phyloP scores from a whole-genome alignment of 2,797 vertebrate genomes.

The Pteropus rufus region DNA sequence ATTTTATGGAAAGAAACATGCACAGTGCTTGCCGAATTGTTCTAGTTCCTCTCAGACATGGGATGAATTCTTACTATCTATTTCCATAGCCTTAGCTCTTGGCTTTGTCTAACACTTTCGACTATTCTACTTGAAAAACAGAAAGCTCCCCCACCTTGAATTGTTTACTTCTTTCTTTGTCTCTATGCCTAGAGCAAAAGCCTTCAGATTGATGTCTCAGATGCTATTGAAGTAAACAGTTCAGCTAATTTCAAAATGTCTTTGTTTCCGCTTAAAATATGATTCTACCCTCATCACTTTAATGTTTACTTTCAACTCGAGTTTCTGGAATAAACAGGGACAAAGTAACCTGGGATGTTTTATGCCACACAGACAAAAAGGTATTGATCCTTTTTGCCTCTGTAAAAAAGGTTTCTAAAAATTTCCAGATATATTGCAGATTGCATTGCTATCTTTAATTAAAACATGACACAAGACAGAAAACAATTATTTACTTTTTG shows the following conservation, averaged over 20 bases:
- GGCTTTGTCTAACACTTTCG: neutral
- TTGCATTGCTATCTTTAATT: slow-evolving; percentile 84
- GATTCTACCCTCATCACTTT: slow-evolving; percentile 41
- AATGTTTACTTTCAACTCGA: slow-evolving; percentile 64
- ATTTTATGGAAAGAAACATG: slow-evolving; percentile 37
- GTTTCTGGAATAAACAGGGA: slow-evolving; percentile 74
- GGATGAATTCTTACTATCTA: neutral
- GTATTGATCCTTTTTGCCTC: slow-evolving; percentile 83
- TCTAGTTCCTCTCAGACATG: neutral
- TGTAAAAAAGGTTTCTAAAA: slow-evolving; percentile 83
- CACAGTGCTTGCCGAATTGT: neutral
- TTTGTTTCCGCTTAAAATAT: slow-evolving; percentile 60
- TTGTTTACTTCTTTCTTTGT: slow-evolving; percentile 46
- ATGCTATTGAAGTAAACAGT: slow-evolving; percentile 45
- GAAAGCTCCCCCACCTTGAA: neutral
- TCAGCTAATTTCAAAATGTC: slow-evolving; percentile 59
- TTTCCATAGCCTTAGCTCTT: neutral
- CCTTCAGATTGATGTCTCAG: neutral
- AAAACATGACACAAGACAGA: slow-evolving; percentile 82
- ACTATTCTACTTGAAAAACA: neutral
- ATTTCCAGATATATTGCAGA: slow-evolving; percentile 83
- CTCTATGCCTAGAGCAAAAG: slow-evolving; percentile 15
- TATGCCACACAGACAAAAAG: slow-evolving; percentile 82
- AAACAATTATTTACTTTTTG: slow-evolving; percentile 79
- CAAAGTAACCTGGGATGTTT: slow-evolving; percentile 80